phyloP scores from a whole-genome alignment of 2,888 invertebrate genomes.

The Ophioninae sp. region DNA sequence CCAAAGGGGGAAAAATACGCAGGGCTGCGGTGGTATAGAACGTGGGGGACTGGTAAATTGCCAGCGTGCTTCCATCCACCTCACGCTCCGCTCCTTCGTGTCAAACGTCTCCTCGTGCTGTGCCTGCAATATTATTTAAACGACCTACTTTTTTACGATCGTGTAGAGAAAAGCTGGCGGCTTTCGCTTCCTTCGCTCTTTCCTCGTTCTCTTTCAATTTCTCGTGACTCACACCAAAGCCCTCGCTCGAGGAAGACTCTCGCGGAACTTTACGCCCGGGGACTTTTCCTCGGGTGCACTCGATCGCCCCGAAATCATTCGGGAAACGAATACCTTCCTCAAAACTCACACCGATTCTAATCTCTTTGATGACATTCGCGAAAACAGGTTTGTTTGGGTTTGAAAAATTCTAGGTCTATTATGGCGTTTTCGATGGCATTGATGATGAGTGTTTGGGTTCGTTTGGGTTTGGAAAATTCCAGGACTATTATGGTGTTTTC shows the following conservation, averaged over 20 bases:
- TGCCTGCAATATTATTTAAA: conserved; percentile 45
- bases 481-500: too few species aligned
- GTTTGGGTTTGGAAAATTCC: too few species aligned
- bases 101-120: conserved; percentile 33
- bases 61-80: conserved; percentile 10
- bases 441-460: too few species aligned
- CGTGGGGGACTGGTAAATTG: conserved; percentile 36
- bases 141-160: conserved; percentile 52
- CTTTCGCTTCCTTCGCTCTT: conserved; percentile 3
- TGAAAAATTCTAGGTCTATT: too few species aligned
- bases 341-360: not conserved
- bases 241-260: conserved; percentile 5
- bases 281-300: conserved; percentile 28
- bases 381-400: too few species aligned
- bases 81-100: conserved; percentile 25
- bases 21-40: conserved; percentile 37
- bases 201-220: conserved; percentile 12
- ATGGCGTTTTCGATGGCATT: too few species aligned
- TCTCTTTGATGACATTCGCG: not conserved
- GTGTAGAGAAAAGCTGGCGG: conserved; percentile 33
- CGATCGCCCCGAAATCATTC: not conserved
- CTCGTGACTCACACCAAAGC: conserved; percentile 10
- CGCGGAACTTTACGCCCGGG: not conserved
- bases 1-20: not conserved
- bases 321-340: not conserved